Evolutionary conservation across 92 coral and sea anemone genomes (phyloP), one percentile per base, ranked within the genome.

Genomic region (Palythoa grandiflora): DNA sequence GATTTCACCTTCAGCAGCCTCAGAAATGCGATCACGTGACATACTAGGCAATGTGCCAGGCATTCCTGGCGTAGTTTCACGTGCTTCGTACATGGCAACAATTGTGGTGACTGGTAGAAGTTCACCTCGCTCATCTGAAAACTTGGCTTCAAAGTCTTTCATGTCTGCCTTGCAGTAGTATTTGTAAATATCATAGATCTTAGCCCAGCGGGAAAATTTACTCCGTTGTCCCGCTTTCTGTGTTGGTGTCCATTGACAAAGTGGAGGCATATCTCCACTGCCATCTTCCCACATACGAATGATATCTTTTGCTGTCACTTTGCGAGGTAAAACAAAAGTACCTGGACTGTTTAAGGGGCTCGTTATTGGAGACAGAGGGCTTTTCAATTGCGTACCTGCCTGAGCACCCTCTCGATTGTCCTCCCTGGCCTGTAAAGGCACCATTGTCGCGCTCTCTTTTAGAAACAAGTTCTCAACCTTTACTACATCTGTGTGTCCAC

Each of bases 181-280:
- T 92, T 97, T 97, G 93, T 85, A 97, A 73, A 97, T 97, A 91
- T 97, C 99, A 73, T 97, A 97, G 73, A 97, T 93, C 88, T 97
- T 97, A 77, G 96, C 94, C 99, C 99, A 97, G n/a, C 99, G 98
- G 2, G 99, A 97, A 81, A 97, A 95, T 87, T 97, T 97, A 83
- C 99, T 97, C 70, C 99, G 96, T 75, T 97, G 99, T 40, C 98
- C 96, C 8, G 98, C 94, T 78, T 94, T 95, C 86, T 97, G 99
- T 21, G 98, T 91, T 61, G 99, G 94, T 52, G 94, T 97, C 99
- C 99, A 97, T 36, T 92, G 90, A 13, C 95, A 89, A 1, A 97
- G 93, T 0, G 99, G 98, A 12, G 99, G 99, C 51, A 95, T 90
- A 60, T 93, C 95, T 1, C 92, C 94, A 71, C 87, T 94, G 1